phyloP scores from a whole-genome alignment of 92 coral and sea anemone genomes.

The Porites evermanni region DNA sequence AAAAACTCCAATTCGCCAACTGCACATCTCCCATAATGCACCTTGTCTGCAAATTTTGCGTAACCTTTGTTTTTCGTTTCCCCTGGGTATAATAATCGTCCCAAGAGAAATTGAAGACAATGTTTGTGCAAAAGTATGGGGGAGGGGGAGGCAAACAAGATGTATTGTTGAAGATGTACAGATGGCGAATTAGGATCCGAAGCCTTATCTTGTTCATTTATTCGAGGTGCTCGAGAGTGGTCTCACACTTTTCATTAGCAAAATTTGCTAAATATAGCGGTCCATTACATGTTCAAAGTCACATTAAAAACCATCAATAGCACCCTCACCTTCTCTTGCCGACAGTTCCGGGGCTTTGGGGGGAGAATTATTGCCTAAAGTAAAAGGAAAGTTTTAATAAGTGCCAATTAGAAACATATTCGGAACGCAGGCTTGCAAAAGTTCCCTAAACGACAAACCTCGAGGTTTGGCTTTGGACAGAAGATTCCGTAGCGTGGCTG shows the following conservation, averaged over 20 bases:
- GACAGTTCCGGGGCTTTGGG: slow-evolving; percentile 45
- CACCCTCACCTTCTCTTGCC: slow-evolving; percentile 50
- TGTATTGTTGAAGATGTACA: too few relatives aligned
- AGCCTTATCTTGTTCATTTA: too few relatives aligned
- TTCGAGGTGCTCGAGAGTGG: too few relatives aligned
- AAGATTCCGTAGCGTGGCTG: slow-evolving; percentile 64
- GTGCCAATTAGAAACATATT: not conserved
- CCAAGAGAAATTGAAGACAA: too few relatives aligned
- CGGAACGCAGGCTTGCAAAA: not conserved
- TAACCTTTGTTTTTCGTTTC: too few relatives aligned
- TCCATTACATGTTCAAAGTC: too few relatives aligned
- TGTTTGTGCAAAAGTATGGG: too few relatives aligned
- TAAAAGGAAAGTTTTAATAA: not conserved
- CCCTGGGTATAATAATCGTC: too few relatives aligned
- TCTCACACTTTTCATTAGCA: not conserved
- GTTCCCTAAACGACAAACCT: slow-evolving; percentile 26
- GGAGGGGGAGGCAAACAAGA: too few relatives aligned
- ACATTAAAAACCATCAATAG: not conserved
- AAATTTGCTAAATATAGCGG: not conserved
- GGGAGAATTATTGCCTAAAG: slow-evolving; percentile 10
- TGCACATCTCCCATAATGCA: not conserved
- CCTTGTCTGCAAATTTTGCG: not conserved
- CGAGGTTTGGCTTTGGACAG: slow-evolving; percentile 51
- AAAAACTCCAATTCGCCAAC: not conserved
- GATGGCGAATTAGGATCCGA: too few relatives aligned